Percentiles rank a stretch among this genome's conserved stretches.
These are phyloP conservation scores for Epicampocera succincta DNA, from an alignment of 2,888 invertebrate genomes.

Conservation along the genomic window DNA sequence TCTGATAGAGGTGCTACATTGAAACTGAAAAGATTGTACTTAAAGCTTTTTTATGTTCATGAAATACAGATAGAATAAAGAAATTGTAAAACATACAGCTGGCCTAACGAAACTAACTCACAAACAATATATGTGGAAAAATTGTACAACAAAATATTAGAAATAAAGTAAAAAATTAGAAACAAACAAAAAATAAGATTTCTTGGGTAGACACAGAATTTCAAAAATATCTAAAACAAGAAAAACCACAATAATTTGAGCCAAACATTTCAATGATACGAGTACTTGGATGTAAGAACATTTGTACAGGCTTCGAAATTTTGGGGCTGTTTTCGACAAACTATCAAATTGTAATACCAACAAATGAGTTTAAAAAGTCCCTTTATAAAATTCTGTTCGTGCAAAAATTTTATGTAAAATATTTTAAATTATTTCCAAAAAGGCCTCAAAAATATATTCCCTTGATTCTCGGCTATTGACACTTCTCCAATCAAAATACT, in stretches of 20 bases:
- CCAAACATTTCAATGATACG: conserved; percentile 15
- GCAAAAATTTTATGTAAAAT: too few species aligned
- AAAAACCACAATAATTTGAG: conserved; percentile 43
- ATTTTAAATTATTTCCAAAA: neutral
- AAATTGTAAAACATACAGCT: conserved; percentile 56
- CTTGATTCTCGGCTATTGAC: neutral
- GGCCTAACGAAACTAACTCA: conserved; percentile 17
- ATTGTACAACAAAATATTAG: neutral
- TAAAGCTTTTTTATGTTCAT: neutral
- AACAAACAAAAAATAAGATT: conserved; percentile 9
- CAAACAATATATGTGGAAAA: neutral
- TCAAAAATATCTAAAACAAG: conserved; percentile 33
- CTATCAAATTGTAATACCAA: too few species aligned
- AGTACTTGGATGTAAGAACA: neutral
- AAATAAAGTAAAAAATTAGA: conserved; percentile 14
- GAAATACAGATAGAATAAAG: conserved; percentile 44
- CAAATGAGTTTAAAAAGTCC: too few species aligned
- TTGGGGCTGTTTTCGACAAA: too few species aligned
- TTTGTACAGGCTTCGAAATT: too few species aligned
- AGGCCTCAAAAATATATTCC: neutral
- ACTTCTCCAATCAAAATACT: conserved; percentile 6
- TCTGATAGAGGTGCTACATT: conserved; percentile 22
- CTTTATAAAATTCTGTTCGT: too few species aligned
- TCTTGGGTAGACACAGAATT: conserved; percentile 3
- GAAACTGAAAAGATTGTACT: neutral